Conservation (phyloP, 2,888 invertebrate species). For the Lacanobia wlatinum region DNA sequence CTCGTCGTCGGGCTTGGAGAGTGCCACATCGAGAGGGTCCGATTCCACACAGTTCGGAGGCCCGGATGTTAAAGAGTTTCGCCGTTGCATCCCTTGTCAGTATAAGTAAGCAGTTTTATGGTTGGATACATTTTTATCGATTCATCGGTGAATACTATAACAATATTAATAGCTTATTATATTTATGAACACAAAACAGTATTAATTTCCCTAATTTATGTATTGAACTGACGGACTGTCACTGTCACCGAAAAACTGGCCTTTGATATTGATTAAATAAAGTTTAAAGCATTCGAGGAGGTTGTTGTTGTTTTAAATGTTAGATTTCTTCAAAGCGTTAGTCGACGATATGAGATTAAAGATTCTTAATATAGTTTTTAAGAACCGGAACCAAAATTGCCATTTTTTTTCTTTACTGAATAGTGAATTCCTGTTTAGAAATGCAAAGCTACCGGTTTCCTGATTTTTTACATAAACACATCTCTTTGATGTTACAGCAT, state of each 20-base stretch:
- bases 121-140: slow-evolving; percentile 72
- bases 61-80: slow-evolving; percentile 56
- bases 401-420: not conserved
- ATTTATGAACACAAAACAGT: slow-evolving; percentile 53
- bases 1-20: slow-evolving; percentile 75
- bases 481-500: slow-evolving; percentile 33
- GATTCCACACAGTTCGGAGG: slow-evolving; percentile 60
- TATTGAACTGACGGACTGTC: slow-evolving; percentile 53
- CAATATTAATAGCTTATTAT: slow-evolving; percentile 41
- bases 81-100: slow-evolving; percentile 77
- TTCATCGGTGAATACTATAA: slow-evolving; percentile 58
- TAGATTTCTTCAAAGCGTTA: not conserved
- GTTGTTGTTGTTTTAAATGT: slow-evolving; percentile 14
- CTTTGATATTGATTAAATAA: slow-evolving; percentile 1
- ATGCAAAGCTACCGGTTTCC: slow-evolving; percentile 19
- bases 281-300: slow-evolving; percentile 10
- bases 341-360: not conserved
- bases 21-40: slow-evolving; percentile 62
- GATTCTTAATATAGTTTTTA: not conserved
- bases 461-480: slow-evolving; percentile 11
- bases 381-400: slow-evolving; percentile 3
- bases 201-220: slow-evolving; percentile 55
- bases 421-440: slow-evolving; percentile 19
- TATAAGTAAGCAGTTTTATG: slow-evolving; percentile 54
- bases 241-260: slow-evolving; percentile 46